phyloP scores from a whole-genome alignment of 2,113 vertebrate species.

The Corapipo altera region DNA sequence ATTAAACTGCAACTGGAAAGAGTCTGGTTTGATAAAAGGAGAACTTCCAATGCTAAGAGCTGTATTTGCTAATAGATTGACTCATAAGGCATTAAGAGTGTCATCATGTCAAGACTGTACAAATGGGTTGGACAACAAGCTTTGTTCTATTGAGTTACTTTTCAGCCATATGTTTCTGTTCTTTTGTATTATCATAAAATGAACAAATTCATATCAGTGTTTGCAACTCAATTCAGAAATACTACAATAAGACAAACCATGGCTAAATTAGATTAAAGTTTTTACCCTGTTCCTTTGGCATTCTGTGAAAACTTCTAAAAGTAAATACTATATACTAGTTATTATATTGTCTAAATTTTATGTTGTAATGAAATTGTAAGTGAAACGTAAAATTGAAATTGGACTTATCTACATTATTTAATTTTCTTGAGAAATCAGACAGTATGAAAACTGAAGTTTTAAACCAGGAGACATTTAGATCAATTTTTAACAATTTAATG shows the following conservation, averaged over 20 bases:
- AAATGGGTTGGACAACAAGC: not conserved
- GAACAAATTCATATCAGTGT: not conserved
- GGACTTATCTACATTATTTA: not conserved
- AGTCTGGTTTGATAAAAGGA: not conserved
- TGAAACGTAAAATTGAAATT: not conserved
- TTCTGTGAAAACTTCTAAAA: not conserved
- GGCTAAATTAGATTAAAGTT: not conserved
- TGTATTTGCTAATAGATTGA: not conserved
- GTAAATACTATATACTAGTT: not conserved
- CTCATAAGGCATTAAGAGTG: not conserved
- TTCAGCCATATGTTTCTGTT: not conserved
- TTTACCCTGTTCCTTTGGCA: not conserved
- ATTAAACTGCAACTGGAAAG: not conserved
- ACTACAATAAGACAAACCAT: not conserved
- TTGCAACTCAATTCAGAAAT: not conserved
- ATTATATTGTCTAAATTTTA: not conserved
- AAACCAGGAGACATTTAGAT: not conserved
- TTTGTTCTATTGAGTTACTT: not conserved
- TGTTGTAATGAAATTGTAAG: not conserved
- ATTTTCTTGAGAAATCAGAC: not conserved
- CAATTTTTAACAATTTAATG: not conserved
- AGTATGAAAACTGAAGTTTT: not conserved
- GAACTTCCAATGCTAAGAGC: not conserved
- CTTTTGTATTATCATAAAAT: not conserved
- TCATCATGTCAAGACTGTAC: not conserved